phyloP scores from a whole-genome alignment of 2,888 invertebrate species.

The Gandaritis pyraliata region DNA sequence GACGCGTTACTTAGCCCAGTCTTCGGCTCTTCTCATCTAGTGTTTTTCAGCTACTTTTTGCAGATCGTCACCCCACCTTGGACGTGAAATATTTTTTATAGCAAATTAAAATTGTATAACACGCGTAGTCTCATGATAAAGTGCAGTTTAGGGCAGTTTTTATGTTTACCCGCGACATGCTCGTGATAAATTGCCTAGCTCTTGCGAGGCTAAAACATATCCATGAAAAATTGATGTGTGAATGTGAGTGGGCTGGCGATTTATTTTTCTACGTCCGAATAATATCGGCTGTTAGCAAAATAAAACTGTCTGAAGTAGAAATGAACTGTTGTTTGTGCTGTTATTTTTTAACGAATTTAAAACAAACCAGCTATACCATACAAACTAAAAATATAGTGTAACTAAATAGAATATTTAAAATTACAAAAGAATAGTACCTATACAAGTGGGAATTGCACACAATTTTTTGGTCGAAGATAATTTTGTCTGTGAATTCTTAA shows the following conservation, averaged over 20 bases:
- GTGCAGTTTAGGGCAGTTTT: conserved; percentile 1
- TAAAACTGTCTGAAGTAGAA: conserved; percentile 38
- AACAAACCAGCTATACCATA: not conserved
- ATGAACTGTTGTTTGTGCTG: conserved; percentile 26
- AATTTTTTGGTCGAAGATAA: no score
- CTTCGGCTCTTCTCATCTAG: no score
- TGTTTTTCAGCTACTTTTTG: no score
- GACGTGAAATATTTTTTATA: no score
- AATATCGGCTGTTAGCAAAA: conserved; percentile 38
- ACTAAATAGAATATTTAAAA: no score
- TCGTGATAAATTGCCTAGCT: conserved; percentile 69
- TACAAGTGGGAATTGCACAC: no score
- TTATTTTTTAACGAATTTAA: conserved; percentile 15
- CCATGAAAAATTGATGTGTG: conserved; percentile 67
- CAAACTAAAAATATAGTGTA: no score
- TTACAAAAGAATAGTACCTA: no score
- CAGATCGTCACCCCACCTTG: no score
- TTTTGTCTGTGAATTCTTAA: no score
- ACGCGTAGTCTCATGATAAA: not conserved
- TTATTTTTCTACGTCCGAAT: conserved; percentile 42
- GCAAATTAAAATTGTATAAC: no score
- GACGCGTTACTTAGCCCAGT: no score
- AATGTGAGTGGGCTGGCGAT: conserved; percentile 49
- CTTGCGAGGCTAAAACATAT: conserved; percentile 56
- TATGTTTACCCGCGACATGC: conserved; percentile 55